Percentiles rank a stretch among this genome's conserved stretches.
phyloP scores from a whole-genome alignment of 2,797 vertebrate species.

The Heteromormyrus szaboi region DNA sequence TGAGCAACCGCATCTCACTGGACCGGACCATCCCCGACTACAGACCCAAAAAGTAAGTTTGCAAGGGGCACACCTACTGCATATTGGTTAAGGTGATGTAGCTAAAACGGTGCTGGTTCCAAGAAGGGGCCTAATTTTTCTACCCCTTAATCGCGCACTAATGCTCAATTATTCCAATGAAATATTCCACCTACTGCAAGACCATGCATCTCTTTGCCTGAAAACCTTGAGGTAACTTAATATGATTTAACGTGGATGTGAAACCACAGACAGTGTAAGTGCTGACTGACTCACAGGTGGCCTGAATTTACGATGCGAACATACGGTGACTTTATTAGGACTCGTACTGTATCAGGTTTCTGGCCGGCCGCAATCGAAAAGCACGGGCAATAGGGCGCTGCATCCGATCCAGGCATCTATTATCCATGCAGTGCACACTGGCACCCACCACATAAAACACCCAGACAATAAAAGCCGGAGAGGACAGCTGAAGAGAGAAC shows the following conservation, averaged over 20 bases:
- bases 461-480: slow-evolving; percentile 32
- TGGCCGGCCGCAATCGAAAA: background rate
- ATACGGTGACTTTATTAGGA: background rate
- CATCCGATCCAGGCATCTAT: slow-evolving; percentile 1
- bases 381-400: background rate
- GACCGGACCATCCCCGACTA: slow-evolving; percentile 96
- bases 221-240: background rate
- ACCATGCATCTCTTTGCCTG: background rate
- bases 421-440: background rate
- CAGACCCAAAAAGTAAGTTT: slow-evolving; percentile 86
- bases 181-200: background rate
- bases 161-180: background rate
- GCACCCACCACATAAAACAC: slow-evolving; percentile 24
- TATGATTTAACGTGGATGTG: background rate
- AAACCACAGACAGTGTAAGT: background rate
- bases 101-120: background rate
- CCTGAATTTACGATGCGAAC: background rate
- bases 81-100: background rate
- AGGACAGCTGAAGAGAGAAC: slow-evolving; percentile 32
- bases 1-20: slow-evolving; percentile 93
- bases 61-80: background rate
- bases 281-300: background rate
- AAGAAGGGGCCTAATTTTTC: background rate
- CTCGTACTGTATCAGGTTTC: background rate
- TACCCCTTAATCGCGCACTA: background rate